phyloP scores from a whole-genome alignment of 2,113 vertebrate genomes.

The Ptyas mucosa region DNA sequence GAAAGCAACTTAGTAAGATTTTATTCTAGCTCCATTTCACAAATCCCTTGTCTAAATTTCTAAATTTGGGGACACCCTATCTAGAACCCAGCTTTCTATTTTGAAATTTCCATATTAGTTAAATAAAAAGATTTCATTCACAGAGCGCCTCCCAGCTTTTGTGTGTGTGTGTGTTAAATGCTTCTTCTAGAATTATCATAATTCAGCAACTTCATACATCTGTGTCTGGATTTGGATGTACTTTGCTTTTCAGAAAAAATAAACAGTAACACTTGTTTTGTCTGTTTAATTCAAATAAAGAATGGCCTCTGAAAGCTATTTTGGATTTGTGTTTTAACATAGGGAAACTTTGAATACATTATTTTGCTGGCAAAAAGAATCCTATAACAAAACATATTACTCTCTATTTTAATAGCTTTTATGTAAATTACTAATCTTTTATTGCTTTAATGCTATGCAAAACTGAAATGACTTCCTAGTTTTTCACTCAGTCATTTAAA shows the following conservation, averaged over 20 bases:
- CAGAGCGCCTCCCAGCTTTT: neutral
- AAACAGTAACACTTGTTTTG: neutral
- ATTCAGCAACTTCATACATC: neutral
- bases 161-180: neutral
- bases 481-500: conserved; percentile 25
- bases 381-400: neutral
- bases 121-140: neutral
- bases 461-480: conserved; percentile 28
- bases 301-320: neutral
- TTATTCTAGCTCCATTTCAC: neutral
- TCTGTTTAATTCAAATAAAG: conserved; percentile 12
- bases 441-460: conserved; percentile 45
- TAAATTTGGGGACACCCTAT: neutral
- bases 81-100: neutral
- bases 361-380: conserved; percentile 1
- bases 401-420: conserved; percentile 31
- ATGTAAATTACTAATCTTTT: neutral
- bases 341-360: neutral
- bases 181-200: neutral
- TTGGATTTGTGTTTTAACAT: conserved; percentile 21
- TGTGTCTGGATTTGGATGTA: neutral
- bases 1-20: neutral
- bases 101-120: neutral
- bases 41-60: neutral
- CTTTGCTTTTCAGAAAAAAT: neutral